Percentiles rank a stretch among this genome's conserved stretches.
Evolutionary conservation across 2,888 invertebrate species (phyloP).

Genomic region (Caenorhabditis japonica): DNA sequence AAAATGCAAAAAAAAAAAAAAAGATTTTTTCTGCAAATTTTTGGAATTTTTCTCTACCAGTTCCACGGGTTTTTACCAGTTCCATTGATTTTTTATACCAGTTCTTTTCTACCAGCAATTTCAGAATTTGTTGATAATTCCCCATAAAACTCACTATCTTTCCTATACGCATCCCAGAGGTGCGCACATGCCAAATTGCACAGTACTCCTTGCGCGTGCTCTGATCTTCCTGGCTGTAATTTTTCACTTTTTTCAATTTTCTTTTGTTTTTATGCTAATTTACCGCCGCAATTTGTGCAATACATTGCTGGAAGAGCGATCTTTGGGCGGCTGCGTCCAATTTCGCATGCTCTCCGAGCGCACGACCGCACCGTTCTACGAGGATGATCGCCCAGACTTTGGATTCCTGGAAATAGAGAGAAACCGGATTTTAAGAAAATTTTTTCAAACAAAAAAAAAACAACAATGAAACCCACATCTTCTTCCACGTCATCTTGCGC

Average conservation of each 20-base stretch:
- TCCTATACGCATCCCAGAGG: conserved; percentile 45
- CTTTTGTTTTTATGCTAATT: neutral
- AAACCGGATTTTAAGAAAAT: neutral
- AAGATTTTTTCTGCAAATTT: neutral
- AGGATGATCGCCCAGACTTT: conserved; percentile 50
- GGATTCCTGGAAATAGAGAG: conserved; percentile 10
- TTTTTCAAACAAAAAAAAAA: too few relatives aligned
- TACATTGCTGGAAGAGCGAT: conserved; percentile 42
- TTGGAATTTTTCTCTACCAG: too few relatives aligned
- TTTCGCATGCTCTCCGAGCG: conserved; percentile 40
- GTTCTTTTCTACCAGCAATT: too few relatives aligned
- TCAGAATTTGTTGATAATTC: too few relatives aligned
- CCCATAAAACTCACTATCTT: conserved; percentile 35
- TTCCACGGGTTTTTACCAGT: neutral
- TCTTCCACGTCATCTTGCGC: conserved; percentile 16
- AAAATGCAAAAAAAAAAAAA: neutral
- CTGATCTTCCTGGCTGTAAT: conserved; percentile 31
- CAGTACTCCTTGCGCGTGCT: conserved; percentile 38
- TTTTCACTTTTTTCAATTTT: neutral
- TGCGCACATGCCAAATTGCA: conserved; percentile 26
- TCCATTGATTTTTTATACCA: too few relatives aligned
- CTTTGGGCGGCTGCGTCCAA: conserved; percentile 5
- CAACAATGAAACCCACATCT: conserved; percentile 6
- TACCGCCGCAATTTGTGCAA: conserved; percentile 50
- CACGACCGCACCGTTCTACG: conserved; percentile 32